These are phyloP conservation scores for Odontomachus brunneus DNA, from an alignment of 1,140 invertebrate species.

Conservation along the genomic window DNA sequence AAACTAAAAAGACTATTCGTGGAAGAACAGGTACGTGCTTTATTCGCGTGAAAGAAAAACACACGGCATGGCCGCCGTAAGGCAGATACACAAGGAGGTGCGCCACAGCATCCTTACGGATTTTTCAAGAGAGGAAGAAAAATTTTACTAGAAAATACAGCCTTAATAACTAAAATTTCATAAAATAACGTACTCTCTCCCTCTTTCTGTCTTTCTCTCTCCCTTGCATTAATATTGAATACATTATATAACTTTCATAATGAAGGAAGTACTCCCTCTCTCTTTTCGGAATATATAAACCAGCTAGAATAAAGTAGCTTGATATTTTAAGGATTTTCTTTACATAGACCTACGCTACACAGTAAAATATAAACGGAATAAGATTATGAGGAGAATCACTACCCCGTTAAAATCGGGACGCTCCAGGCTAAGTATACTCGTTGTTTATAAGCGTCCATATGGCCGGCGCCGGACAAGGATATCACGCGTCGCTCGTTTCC, in stretches of 20 bases:
- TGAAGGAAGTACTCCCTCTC: background rate
- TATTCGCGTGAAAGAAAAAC: background rate
- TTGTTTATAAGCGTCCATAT: background rate
- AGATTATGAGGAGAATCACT: background rate
- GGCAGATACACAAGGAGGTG: background rate
- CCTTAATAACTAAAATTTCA: background rate
- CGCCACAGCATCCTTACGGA: background rate
- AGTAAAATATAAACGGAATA: background rate
- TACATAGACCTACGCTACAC: background rate
- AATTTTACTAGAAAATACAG: background rate
- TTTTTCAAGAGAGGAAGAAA: background rate
- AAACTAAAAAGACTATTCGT: conserved; percentile 8
- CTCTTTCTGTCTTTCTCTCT: too few relatives aligned
- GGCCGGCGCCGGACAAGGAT: background rate
- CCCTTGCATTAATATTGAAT: background rate
- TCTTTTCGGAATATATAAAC: background rate
- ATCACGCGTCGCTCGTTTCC: background rate
- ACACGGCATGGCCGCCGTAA: background rate
- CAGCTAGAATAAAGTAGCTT: background rate
- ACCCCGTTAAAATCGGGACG: background rate
- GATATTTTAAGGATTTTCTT: background rate
- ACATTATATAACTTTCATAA: background rate
- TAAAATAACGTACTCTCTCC: too few relatives aligned
- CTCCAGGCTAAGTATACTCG: background rate
- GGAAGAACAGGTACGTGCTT: conserved; percentile 2